phyloP scores from a whole-genome alignment of 2,888 invertebrate species.

The Sialis lutaria region DNA sequence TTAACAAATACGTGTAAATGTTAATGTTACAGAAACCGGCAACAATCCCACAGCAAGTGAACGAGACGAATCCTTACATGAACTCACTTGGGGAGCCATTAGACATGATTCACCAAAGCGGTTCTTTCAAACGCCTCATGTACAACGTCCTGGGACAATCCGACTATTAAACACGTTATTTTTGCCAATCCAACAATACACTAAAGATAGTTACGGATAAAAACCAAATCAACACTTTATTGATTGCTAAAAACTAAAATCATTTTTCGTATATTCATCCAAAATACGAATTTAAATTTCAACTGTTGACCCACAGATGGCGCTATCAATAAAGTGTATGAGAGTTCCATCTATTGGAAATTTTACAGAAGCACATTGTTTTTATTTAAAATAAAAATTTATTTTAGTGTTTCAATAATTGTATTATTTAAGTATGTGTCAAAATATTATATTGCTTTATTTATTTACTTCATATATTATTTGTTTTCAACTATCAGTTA shows the following conservation, averaged over 20 bases:
- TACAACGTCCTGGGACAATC: slow-evolving; percentile 70
- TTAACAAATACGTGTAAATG: too few species aligned
- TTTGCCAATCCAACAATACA: too few species aligned
- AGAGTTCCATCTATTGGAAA: background rate
- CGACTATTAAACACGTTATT: slow-evolving; percentile 1
- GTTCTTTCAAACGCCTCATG: slow-evolving; percentile 85
- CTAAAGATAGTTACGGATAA: too few species aligned
- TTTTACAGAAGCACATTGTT: background rate
- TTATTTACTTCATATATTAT: background rate
- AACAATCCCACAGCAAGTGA: slow-evolving; percentile 15
- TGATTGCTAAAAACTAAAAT: too few species aligned
- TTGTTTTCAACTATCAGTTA: background rate
- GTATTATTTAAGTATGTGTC: background rate
- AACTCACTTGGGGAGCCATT: slow-evolving; percentile 49
- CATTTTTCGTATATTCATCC: too few species aligned
- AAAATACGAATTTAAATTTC: too few species aligned
- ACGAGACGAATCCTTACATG: slow-evolving; percentile 43
- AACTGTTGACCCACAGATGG: background rate
- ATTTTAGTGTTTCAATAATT: too few species aligned
- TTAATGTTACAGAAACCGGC: slow-evolving; percentile 17
- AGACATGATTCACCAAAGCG: slow-evolving; percentile 79
- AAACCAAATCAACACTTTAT: too few species aligned
- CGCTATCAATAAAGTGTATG: background rate
- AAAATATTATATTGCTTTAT: background rate
- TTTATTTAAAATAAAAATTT: too few species aligned